These are phyloP conservation scores for Lepidocyrtinus sp. DNA, from an alignment of 2,888 invertebrate species.

Conservation along the genomic window DNA sequence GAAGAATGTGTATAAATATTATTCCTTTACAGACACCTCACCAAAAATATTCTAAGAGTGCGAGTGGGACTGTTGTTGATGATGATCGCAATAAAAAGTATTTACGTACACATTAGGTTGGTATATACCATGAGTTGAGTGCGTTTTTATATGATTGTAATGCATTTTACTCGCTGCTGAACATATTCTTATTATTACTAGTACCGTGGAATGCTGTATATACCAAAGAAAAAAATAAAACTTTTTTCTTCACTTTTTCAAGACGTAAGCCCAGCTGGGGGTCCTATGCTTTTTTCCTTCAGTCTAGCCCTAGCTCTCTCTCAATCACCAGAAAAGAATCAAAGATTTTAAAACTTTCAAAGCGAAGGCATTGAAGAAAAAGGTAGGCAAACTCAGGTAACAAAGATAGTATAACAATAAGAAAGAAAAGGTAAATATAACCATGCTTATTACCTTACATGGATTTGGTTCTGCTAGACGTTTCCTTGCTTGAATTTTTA, in stretches of 20 bases:
- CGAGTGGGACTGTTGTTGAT: conserved; percentile 8
- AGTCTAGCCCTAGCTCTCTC: conserved; percentile 26
- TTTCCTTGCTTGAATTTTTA: neutral
- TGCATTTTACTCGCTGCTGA: neutral
- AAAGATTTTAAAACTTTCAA: conserved; percentile 9
- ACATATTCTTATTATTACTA: conserved; percentile 8
- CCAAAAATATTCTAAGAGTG: neutral
- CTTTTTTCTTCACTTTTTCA: conserved; percentile 29
- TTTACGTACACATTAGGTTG: conserved; percentile 10
- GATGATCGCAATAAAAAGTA: conserved; percentile 9
- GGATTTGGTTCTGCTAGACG: neutral
- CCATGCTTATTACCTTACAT: neutral
- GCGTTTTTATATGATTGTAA: conserved; percentile 1
- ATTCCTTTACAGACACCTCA: conserved; percentile 11
- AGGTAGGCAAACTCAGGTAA: conserved; percentile 10
- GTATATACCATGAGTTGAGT: neutral
- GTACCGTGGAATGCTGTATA: conserved; percentile 39
- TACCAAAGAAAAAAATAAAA: conserved; percentile 18
- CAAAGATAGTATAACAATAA: neutral
- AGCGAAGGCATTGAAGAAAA: conserved; percentile 2
- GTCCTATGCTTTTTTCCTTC: conserved; percentile 46
- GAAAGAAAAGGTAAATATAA: neutral
- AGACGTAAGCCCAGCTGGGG: conserved; percentile 56
- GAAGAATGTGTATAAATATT: conserved; percentile 1
- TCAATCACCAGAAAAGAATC: neutral